Evolutionary conservation across 2,797 vertebrate species (phyloP).

Genomic region (Eutrigla gurnardus): DNA sequence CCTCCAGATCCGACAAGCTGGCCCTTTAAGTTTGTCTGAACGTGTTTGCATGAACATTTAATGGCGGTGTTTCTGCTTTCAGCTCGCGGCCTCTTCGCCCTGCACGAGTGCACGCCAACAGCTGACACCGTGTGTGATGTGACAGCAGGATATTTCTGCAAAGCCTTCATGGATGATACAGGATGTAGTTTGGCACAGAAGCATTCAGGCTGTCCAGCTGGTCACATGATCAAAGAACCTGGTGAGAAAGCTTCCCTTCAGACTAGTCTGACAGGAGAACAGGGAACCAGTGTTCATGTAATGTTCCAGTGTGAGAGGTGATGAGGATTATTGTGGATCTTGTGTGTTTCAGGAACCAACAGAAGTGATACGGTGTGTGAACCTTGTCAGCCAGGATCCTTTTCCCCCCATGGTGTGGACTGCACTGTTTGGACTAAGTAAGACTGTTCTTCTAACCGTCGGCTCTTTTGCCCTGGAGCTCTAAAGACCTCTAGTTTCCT

Average conservation of each 20-base stretch:
- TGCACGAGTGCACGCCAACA: slow-evolving; percentile 12
- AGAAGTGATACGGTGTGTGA: slow-evolving; percentile 61
- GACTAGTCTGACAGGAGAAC: neutral
- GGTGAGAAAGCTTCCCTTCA: slow-evolving; percentile 41
- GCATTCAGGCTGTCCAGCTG: slow-evolving; percentile 36
- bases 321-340: accelerated
- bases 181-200: slow-evolving; percentile 40
- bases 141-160: slow-evolving; percentile 57
- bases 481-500: neutral
- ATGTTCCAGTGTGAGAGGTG: neutral
- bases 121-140: slow-evolving; percentile 49
- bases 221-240: slow-evolving; percentile 45
- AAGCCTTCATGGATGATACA: accelerated
- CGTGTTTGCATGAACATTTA: neutral
- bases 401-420: slow-evolving; percentile 48
- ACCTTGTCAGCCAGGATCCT: slow-evolving; percentile 44
- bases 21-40: neutral
- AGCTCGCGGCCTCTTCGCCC: slow-evolving; percentile 48
- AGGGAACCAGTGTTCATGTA: neutral
- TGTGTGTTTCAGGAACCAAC: slow-evolving; percentile 62
- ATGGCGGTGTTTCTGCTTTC: neutral
- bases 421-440: slow-evolving; percentile 64
- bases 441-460: slow-evolving; percentile 8
- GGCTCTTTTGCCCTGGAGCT: neutral
- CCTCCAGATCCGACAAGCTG: neutral